Base-by-base conservation (phyloP, 2,888 invertebrate genomes). In the Mylabris sibirica region DNA sequence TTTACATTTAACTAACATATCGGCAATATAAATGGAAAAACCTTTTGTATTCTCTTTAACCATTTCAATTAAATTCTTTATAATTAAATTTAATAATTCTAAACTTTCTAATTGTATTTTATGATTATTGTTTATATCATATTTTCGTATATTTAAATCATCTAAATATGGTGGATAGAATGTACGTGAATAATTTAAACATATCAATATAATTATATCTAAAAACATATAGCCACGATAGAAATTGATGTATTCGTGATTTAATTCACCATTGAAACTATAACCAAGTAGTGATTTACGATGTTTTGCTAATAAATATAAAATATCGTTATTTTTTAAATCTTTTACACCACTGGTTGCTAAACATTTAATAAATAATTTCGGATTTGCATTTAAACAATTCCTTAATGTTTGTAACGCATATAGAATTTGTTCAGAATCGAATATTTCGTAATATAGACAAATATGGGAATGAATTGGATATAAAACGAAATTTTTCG, bases 381-480 rank as follows among this genome's bases (percentile, higher is more conserved):
- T 87, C 0, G 93, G 91, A 80, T 93, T 92, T 22, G 91, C 88
- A 59, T 87, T 80, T 8, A 95, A 87, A 72, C 93, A 90, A 77
- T 91, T 91, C 70, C 91, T 89, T n/a, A 95, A 83, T 0, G 92
- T 92, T 69, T 90, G 89, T 72, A 95, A 85, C 8, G 93, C 92
- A 80, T 94, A 94, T 0, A 93, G 85, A 2, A 90, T 90, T 77
- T 92, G 89, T 67, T 90, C 88, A 0, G 92, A 91, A 82, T 95
- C 95, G 78, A 93, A 94, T 20, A 92, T 90, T 72, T 92, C 92
- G 75, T 91, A 90, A 80, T 96, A 96, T 2, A 96, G 86, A 57
- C 96, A 87, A 85, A 96, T 89, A 80, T 96, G 95, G 24, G 93
- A 92, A 81, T 96, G 95, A 68, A 94, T 89, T 30, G 92, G 91